phyloP scores from a whole-genome alignment of 2,113 vertebrate species.

The Cheilinus undulatus region DNA sequence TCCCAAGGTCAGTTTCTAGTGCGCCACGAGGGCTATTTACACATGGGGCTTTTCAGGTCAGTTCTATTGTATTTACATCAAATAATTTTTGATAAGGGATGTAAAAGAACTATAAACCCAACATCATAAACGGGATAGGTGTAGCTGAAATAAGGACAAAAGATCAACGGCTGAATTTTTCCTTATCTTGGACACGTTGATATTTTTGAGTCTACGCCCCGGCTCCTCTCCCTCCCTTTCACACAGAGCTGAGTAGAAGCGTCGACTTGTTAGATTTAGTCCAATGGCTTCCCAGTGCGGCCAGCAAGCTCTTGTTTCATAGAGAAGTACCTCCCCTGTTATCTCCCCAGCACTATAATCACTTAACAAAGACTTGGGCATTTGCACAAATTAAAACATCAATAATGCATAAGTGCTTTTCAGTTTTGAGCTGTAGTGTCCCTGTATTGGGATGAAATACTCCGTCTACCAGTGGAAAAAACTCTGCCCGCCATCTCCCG shows the following conservation, averaged over 20 bases:
- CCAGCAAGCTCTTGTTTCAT: constrained; percentile 83
- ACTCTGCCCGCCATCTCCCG: constrained; percentile 58
- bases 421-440: constrained; percentile 84
- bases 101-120: constrained; percentile 87
- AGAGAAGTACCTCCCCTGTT: constrained; percentile 83
- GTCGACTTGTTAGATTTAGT: constrained; percentile 76
- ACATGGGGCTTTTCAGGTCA: constrained; percentile 88
- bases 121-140: constrained; percentile 86
- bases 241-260: constrained; percentile 26
- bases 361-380: constrained; percentile 89
- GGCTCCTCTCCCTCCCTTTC: not conserved
- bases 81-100: constrained; percentile 97
- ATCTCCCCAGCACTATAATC: constrained; percentile 86
- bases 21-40: constrained; percentile 89
- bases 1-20: constrained; percentile 90
- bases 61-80: constrained; percentile 92
- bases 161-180: constrained; percentile 82
- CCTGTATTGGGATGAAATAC: constrained; percentile 78
- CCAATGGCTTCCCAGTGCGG: constrained; percentile 74
- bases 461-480: constrained; percentile 64
- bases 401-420: constrained; percentile 89
- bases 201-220: constrained; percentile 72
- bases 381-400: constrained; percentile 90
- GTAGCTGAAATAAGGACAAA: constrained; percentile 85
- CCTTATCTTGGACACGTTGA: constrained; percentile 78